Percentiles rank a stretch among this genome's conserved stretches.
These are phyloP conservation scores for Condylostylus longicornis DNA, from an alignment of 1,140 invertebrate species.

Conservation along the genomic window DNA sequence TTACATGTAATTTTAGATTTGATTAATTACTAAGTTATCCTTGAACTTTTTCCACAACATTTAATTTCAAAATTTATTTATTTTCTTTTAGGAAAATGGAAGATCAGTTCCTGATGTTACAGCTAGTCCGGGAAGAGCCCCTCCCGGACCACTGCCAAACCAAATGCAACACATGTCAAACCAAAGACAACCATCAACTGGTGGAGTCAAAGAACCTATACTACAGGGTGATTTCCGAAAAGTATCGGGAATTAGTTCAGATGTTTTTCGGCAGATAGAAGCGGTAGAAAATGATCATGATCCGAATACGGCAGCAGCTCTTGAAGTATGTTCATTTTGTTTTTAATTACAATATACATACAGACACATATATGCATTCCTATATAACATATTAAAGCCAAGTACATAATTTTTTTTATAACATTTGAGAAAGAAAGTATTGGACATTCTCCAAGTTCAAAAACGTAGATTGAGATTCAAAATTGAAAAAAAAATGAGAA, in stretches of 20 bases:
- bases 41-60: background rate
- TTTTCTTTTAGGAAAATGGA: slow-evolving; percentile 57
- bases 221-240: slow-evolving; percentile 88
- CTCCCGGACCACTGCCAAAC: slow-evolving; percentile 45
- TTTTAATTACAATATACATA: slow-evolving; percentile 1
- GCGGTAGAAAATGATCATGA: slow-evolving; percentile 90
- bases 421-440: no score
- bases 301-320: slow-evolving; percentile 72
- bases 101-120: slow-evolving; percentile 74
- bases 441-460: no score
- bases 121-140: slow-evolving; percentile 72
- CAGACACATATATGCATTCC: no score
- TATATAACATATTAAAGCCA: background rate
- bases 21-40: no score
- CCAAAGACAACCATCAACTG: slow-evolving; percentile 37
- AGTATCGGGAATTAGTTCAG: slow-evolving; percentile 77
- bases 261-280: slow-evolving; percentile 92
- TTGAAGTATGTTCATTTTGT: slow-evolving; percentile 42
- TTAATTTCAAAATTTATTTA: slow-evolving; percentile 1
- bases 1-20: no score
- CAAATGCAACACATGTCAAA: slow-evolving; percentile 28
- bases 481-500: no score
- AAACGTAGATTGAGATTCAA: no score
- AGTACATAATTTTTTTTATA: background rate
- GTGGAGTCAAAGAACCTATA: slow-evolving; percentile 62